Evolutionary conservation across 1,140 invertebrate species (phyloP).

Genomic region (Penaeus chinensis): DNA sequence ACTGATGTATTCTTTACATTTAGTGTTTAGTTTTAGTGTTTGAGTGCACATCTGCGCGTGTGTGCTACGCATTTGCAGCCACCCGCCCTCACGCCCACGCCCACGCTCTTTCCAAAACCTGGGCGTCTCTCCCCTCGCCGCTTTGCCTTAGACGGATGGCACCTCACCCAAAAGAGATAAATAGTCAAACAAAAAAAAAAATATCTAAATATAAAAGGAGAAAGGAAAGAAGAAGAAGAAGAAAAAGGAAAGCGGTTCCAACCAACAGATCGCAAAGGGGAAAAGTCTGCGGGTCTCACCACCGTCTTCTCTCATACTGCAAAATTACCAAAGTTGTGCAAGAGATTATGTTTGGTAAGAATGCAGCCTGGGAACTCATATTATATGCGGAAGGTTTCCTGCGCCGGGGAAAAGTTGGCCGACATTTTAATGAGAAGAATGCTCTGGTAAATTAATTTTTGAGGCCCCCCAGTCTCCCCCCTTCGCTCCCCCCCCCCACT

Average conservation of each 20-base stretch:
- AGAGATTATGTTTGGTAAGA: slow-evolving; percentile 58
- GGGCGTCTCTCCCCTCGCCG: no score
- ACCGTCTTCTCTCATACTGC: slow-evolving; percentile 34
- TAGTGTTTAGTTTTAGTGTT: no score
- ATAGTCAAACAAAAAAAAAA: no score
- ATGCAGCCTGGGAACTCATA: slow-evolving; percentile 54
- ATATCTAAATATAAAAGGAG: not conserved
- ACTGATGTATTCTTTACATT: no score
- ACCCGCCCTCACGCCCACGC: no score
- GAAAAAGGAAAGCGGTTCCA: not conserved
- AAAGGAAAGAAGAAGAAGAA: not conserved
- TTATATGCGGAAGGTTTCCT: slow-evolving; percentile 46
- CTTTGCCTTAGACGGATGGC: no score
- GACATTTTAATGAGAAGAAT: slow-evolving; percentile 59
- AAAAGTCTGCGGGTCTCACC: slow-evolving; percentile 12
- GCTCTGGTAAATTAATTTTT: slow-evolving; percentile 58
- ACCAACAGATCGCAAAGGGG: slow-evolving; percentile 8
- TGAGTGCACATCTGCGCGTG: no score
- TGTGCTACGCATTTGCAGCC: no score
- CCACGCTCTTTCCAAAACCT: no score
- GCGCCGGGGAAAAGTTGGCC: slow-evolving; percentile 42
- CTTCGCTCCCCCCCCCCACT: not conserved
- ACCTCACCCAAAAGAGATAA: no score
- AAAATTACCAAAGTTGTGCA: slow-evolving; percentile 56
- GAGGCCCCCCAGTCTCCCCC: slow-evolving; percentile 17